Percentiles rank a stretch among this genome's conserved stretches.
Conservation (phyloP, 2,888 invertebrate species). For the Catocala fraxini region DNA sequence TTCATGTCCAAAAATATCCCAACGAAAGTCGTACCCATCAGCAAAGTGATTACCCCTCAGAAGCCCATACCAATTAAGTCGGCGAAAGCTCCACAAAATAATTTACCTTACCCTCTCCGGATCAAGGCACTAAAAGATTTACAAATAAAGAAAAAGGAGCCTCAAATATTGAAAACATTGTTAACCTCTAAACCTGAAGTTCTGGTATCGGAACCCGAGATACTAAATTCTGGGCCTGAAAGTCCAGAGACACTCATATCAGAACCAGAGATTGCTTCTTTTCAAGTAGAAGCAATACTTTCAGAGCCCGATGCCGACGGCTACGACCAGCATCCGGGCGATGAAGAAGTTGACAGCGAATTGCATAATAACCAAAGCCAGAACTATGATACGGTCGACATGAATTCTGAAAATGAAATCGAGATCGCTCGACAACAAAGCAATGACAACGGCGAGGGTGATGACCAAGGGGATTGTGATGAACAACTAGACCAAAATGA, state of each 20-base stretch:
- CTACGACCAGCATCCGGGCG: conserved; percentile 65
- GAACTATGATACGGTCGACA: conserved; percentile 81
- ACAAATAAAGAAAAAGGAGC: conserved; percentile 84
- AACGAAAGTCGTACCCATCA: conserved; percentile 65
- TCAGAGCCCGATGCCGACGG: conserved; percentile 81
- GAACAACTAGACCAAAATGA: conserved; percentile 51
- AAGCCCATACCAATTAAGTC: conserved; percentile 79
- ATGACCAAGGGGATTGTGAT: conserved; percentile 54
- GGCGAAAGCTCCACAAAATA: conserved; percentile 70
- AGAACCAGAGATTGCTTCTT: conserved; percentile 84
- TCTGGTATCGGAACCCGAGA: conserved; percentile 82
- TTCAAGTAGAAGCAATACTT: conserved; percentile 83
- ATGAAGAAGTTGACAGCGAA: conserved; percentile 66
- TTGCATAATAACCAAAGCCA: conserved; percentile 69
- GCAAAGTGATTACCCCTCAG: conserved; percentile 69
- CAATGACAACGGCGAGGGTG: conserved; percentile 58
- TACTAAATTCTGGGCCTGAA: conserved; percentile 82
- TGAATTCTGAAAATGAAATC: conserved; percentile 84
- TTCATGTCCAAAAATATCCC: conserved; percentile 70
- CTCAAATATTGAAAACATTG: conserved; percentile 84
- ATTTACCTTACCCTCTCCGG: conserved; percentile 81
- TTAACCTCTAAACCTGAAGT: conserved; percentile 82
- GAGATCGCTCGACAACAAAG: conserved; percentile 80
- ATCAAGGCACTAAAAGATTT: conserved; percentile 85
- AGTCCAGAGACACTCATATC: conserved; percentile 85